These are phyloP conservation scores for Gymnoscopelus braueri DNA, from an alignment of 2,797 vertebrate species.

Conservation along the genomic window DNA sequence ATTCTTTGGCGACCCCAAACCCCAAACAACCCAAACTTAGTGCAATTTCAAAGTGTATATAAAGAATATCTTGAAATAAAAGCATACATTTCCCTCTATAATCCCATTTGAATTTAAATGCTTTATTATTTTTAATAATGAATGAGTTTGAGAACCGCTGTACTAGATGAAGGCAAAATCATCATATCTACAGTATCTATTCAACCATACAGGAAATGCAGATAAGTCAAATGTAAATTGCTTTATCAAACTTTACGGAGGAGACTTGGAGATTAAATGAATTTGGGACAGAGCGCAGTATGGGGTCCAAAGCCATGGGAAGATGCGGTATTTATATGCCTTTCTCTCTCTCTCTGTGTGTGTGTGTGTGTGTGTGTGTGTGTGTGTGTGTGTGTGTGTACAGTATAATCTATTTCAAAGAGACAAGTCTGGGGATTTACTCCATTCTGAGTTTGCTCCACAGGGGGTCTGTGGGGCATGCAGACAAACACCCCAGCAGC, in stretches of 20 bases:
- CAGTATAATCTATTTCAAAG: conserved; percentile 53
- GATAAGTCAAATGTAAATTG: conserved; percentile 17
- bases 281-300: conserved; percentile 59
- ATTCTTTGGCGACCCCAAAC: too few relatives aligned
- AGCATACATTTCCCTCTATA: too few relatives aligned
- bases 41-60: too few relatives aligned
- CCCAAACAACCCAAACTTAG: too few relatives aligned
- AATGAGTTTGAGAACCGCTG: too few relatives aligned
- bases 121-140: too few relatives aligned
- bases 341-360: too few relatives aligned
- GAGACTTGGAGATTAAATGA: conserved; percentile 48
- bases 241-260: conserved; percentile 28
- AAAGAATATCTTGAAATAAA: too few relatives aligned
- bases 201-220: neutral
- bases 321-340: conserved; percentile 2
- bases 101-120: too few relatives aligned
- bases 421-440: conserved; percentile 64
- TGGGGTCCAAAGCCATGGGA: conserved; percentile 46
- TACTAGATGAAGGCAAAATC: too few relatives aligned
- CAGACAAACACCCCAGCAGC: conserved; percentile 47
- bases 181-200: too few relatives aligned
- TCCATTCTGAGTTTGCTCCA: conserved; percentile 52
- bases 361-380: conserved; percentile 6
- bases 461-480: conserved; percentile 37
- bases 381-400: neutral